Percentiles rank a stretch among this genome's conserved stretches.
phyloP scores from a whole-genome alignment of 2,888 invertebrate genomes.

The Melinopterus prodromus region DNA sequence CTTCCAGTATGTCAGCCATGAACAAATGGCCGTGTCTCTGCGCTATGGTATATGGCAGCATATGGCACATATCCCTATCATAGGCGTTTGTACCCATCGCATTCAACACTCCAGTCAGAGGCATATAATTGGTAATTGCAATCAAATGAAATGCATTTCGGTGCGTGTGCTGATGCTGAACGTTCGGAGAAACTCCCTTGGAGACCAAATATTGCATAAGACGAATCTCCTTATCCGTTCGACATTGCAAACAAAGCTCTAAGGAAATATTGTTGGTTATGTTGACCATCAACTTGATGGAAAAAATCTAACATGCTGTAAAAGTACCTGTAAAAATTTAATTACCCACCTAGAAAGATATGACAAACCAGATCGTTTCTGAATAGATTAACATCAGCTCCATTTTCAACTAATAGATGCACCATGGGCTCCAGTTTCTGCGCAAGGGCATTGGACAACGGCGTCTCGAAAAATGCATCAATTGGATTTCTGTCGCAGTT shows the following conservation, averaged over 20 bases:
- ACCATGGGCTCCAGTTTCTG: constrained; percentile 47
- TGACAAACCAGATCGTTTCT: constrained; percentile 30
- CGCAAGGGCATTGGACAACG: constrained; percentile 56
- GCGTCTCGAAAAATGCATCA: constrained; percentile 62
- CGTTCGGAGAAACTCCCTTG: constrained; percentile 59
- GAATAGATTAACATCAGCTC: constrained; percentile 50
- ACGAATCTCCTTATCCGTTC: constrained; percentile 56
- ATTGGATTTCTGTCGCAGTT: constrained; percentile 57
- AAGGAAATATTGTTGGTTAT: constrained; percentile 7
- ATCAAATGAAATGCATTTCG: constrained; percentile 64
- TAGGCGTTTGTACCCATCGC: constrained; percentile 58
- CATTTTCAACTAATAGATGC: constrained; percentile 58
- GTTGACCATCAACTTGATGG: neutral
- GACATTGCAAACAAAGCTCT: constrained; percentile 49
- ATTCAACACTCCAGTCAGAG: constrained; percentile 57
- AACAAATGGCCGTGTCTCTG: constrained; percentile 35
- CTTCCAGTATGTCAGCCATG: constrained; percentile 34
- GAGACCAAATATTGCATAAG: constrained; percentile 58
- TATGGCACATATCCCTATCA: constrained; percentile 56
- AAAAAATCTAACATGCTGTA: constrained; percentile 11
- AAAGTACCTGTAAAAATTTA: neutral
- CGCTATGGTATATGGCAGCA: constrained; percentile 61
- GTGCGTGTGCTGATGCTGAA: constrained; percentile 58
- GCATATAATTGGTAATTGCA: constrained; percentile 62
- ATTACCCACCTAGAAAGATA: constrained; percentile 31